These are phyloP conservation scores for Teleogryllus oceanicus DNA, from an alignment of 2,888 invertebrate genomes.

Conservation along the genomic window DNA sequence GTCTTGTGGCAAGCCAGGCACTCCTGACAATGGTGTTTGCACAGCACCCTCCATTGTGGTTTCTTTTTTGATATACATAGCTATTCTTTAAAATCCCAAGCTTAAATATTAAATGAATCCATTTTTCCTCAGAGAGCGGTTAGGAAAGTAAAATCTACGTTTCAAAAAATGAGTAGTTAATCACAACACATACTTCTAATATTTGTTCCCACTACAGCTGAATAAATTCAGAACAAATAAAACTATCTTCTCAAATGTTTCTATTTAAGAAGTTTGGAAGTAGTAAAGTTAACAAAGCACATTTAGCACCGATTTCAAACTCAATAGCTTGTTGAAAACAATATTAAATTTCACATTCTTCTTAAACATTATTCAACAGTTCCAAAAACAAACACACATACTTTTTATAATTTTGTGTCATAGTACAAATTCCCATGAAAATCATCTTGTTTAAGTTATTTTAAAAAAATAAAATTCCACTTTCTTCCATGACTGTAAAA, in stretches of 20 bases:
- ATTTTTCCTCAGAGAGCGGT: neutral
- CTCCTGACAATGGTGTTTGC: slow-evolving; percentile 30
- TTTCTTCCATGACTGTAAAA: neutral
- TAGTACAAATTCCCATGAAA: neutral
- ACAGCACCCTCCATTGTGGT: slow-evolving; percentile 36
- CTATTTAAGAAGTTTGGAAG: neutral
- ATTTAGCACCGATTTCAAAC: neutral
- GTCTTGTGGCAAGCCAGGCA: slow-evolving; percentile 34
- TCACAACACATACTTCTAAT: no score
- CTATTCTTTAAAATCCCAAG: neutral
- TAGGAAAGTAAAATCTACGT: no score
- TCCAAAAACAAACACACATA: neutral
- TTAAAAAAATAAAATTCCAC: neutral
- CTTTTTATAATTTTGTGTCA: neutral
- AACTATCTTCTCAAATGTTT: neutral
- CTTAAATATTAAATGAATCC: slow-evolving; percentile 3
- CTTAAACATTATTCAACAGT: slow-evolving; percentile 9
- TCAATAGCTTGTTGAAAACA: neutral
- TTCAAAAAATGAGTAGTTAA: no score
- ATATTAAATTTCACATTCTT: neutral
- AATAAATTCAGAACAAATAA: neutral
- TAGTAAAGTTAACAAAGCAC: neutral
- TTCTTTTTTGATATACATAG: slow-evolving; percentile 39
- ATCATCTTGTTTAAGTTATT: neutral
- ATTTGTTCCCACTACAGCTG: no score